These are phyloP conservation scores for Anthopleura sola DNA, from an alignment of 64 coral and sea anemone species.

Conservation along the genomic window DNA sequence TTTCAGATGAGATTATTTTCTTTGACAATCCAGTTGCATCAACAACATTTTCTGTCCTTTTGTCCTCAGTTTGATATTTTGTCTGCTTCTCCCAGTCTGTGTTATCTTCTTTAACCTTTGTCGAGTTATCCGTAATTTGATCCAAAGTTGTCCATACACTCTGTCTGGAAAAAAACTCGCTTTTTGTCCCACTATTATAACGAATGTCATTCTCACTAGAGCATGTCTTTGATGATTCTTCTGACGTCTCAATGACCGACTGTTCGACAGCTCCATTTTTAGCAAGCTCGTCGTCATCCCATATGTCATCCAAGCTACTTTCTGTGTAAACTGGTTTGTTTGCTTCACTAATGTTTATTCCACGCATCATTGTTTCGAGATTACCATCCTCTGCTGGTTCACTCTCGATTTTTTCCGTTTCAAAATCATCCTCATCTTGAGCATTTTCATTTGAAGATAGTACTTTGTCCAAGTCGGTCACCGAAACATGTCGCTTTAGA, in stretches of 20 bases:
- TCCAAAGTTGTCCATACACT: not conserved
- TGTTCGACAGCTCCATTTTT: not conserved
- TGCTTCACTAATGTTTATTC: not conserved
- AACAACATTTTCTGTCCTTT: not conserved
- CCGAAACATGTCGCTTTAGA: constrained; percentile 80
- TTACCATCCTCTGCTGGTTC: constrained; percentile 4
- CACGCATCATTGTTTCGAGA: constrained; percentile 3
- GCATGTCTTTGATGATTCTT: not conserved
- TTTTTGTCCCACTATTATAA: not conserved
- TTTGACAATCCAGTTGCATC: not conserved
- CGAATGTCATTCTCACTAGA: not conserved
- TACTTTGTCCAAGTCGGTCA: constrained; percentile 83
- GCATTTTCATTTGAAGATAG: constrained; percentile 26
- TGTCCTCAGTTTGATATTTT: not conserved
- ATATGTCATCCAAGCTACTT: constrained; percentile 2
- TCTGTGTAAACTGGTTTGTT: not conserved
- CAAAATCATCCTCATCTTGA: not conserved
- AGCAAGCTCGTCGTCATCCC: not conserved
- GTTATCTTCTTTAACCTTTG: not conserved
- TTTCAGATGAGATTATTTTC: not conserved
- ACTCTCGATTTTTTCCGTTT: constrained; percentile 3
- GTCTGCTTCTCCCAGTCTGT: not conserved
- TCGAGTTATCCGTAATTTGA: not conserved
- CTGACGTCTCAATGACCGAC: not conserved
- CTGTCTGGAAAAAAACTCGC: not conserved